Conservation (phyloP, 1,140 invertebrate species). For the Ceratina calcarata region DNA sequence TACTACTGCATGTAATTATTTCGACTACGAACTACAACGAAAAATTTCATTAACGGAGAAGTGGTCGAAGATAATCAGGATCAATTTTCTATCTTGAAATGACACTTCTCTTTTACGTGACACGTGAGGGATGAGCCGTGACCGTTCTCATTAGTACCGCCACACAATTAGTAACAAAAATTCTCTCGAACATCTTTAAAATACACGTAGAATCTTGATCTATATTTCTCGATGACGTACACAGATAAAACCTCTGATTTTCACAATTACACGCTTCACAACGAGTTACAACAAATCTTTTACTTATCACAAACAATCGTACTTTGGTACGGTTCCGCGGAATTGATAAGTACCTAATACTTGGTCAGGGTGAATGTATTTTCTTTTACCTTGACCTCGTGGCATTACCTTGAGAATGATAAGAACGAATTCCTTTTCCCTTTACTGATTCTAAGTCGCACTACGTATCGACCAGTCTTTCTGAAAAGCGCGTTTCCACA, state of each 20-base stretch:
- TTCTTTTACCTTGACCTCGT: conserved; percentile 44
- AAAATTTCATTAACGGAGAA: conserved; percentile 25
- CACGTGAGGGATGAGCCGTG: not conserved
- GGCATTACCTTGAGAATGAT: conserved; percentile 47
- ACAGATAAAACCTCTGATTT: not conserved
- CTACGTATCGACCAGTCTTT: conserved; percentile 39
- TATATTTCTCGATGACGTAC: not conserved
- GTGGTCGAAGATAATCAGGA: not conserved
- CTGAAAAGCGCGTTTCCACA: conserved; percentile 51
- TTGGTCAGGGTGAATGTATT: conserved; percentile 22
- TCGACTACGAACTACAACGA: not conserved
- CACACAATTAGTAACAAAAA: conserved; percentile 32
- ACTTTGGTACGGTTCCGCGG: too few relatives aligned
- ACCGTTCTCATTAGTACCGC: conserved; percentile 39
- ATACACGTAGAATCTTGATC: not conserved
- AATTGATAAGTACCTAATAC: conserved; percentile 5
- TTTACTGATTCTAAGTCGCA: conserved; percentile 48
- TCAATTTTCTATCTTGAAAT: not conserved
- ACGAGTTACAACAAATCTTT: not conserved
- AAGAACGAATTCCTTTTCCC: conserved; percentile 47
- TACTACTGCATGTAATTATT: conserved; percentile 5
- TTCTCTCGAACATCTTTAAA: not conserved
- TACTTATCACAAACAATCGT: not conserved
- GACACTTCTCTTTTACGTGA: conserved; percentile 1
- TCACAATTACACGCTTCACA: not conserved